Percentiles rank a stretch among this genome's conserved stretches.
phyloP scores from a whole-genome alignment of 2,888 invertebrate genomes.

The Harpalus rubripes region DNA sequence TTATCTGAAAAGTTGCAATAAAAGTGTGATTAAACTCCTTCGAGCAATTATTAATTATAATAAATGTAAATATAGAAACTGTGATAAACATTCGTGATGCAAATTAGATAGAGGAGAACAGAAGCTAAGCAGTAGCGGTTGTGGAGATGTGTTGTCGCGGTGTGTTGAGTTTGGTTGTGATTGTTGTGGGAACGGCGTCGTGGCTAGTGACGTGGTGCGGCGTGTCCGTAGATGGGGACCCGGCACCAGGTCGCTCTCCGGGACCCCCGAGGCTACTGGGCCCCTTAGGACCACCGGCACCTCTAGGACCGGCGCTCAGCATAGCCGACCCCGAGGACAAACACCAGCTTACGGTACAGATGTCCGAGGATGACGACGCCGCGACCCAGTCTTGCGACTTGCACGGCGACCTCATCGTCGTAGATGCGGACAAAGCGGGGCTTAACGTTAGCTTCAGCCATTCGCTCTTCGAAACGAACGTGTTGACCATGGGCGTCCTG shows the following conservation, averaged over 20 bases:
- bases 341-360: slow-evolving; percentile 72
- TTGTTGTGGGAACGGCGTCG: slow-evolving; percentile 41
- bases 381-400: slow-evolving; percentile 53
- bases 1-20: slow-evolving; percentile 44
- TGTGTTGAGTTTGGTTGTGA: slow-evolving; percentile 26
- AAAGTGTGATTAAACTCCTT: slow-evolving; percentile 44
- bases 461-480: slow-evolving; percentile 78
- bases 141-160: slow-evolving; percentile 25
- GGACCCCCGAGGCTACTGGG: slow-evolving; percentile 78
- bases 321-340: slow-evolving; percentile 68
- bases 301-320: slow-evolving; percentile 76
- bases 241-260: slow-evolving; percentile 84
- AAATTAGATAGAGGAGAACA: slow-evolving; percentile 16
- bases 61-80: slow-evolving; percentile 34
- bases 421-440: slow-evolving; percentile 77
- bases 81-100: slow-evolving; percentile 43
- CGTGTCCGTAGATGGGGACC: slow-evolving; percentile 80
- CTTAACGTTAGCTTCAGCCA: slow-evolving; percentile 79
- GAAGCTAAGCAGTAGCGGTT: neutral
- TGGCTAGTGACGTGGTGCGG: slow-evolving; percentile 68
- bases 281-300: slow-evolving; percentile 78
- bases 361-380: slow-evolving; percentile 31
- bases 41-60: slow-evolving; percentile 48
- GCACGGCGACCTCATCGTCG: slow-evolving; percentile 75
- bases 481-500: slow-evolving; percentile 79